Conservation (phyloP, 2,888 invertebrate species). For the Bugula neritina region DNA sequence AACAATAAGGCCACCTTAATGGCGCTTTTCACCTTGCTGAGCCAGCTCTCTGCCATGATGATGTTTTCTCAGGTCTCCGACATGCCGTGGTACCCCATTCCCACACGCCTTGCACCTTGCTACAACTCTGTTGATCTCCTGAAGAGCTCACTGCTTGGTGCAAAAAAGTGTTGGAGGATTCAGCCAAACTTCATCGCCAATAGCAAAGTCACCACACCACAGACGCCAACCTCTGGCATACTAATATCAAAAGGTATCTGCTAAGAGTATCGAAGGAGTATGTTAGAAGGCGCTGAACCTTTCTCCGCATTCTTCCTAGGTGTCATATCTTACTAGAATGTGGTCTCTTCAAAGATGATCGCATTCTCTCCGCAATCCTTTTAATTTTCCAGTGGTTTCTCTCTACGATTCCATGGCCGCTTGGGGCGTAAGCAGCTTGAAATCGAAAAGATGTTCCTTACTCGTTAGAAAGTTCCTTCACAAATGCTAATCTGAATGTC, state of each 20-base stretch:
- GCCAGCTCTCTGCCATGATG: no score
- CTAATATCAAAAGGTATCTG: not conserved
- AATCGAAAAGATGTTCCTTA: not conserved
- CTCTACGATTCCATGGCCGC: constrained; percentile 14
- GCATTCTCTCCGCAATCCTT: constrained; percentile 13
- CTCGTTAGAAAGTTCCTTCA: not conserved
- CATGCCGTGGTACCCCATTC: no score
- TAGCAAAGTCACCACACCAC: not conserved
- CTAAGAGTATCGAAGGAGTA: not conserved
- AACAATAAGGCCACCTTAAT: no score
- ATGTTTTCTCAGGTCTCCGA: no score
- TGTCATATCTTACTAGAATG: not conserved
- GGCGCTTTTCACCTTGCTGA: no score
- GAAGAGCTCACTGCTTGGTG: not conserved
- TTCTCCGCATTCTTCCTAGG: not conserved
- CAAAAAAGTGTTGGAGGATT: not conserved
- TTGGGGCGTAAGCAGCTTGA: constrained; percentile 1
- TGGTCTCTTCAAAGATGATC: not conserved
- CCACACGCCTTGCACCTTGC: no score
- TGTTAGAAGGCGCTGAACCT: not conserved
- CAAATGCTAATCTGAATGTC: not conserved
- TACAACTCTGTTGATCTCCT: no score
- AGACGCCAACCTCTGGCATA: not conserved
- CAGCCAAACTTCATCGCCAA: constrained; percentile 12
- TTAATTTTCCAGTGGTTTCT: constrained; percentile 7